Percentiles rank a stretch among this genome's conserved stretches.
phyloP scores from a whole-genome alignment of 2,797 vertebrate species.

The Furcifer pardalis region DNA sequence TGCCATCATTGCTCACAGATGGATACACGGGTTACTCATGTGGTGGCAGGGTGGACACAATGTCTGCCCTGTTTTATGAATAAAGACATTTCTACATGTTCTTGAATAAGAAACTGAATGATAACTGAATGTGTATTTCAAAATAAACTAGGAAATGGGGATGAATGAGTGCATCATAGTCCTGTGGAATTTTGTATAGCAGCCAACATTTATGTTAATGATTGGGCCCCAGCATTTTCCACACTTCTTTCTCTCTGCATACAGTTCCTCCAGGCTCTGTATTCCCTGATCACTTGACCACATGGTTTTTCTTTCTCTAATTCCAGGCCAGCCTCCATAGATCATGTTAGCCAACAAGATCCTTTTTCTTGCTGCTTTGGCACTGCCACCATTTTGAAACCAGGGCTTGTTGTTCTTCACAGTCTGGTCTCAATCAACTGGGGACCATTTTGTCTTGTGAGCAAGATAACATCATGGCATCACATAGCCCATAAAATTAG shows the following conservation, averaged over 20 bases:
- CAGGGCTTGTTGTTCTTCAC: not conserved
- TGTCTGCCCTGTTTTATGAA: not conserved
- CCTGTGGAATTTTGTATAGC: not conserved
- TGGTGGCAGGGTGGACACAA: not conserved
- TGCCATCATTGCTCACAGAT: not conserved
- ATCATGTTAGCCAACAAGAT: not conserved
- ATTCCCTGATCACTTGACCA: not conserved
- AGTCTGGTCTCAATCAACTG: not conserved
- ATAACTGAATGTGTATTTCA: not conserved
- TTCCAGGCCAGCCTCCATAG: not conserved
- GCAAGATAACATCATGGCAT: not conserved
- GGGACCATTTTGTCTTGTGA: not conserved
- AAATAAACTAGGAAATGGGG: not conserved
- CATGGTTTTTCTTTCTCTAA: not conserved
- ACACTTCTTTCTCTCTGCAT: not conserved
- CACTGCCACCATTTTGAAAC: not conserved
- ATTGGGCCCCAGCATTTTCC: not conserved
- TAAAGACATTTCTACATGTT: not conserved
- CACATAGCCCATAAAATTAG: not conserved
- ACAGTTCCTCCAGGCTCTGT: not conserved
- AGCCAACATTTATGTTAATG: not conserved
- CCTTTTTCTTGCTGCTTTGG: not conserved
- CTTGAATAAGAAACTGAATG: not conserved
- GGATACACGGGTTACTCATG: not conserved
- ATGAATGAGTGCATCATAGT: not conserved